A percentile compares a stretch with the other conserved stretches of the same genome.
Evolutionary conservation across 2,888 invertebrate species (phyloP).

Genomic region (Microdon myrmicae): DNA sequence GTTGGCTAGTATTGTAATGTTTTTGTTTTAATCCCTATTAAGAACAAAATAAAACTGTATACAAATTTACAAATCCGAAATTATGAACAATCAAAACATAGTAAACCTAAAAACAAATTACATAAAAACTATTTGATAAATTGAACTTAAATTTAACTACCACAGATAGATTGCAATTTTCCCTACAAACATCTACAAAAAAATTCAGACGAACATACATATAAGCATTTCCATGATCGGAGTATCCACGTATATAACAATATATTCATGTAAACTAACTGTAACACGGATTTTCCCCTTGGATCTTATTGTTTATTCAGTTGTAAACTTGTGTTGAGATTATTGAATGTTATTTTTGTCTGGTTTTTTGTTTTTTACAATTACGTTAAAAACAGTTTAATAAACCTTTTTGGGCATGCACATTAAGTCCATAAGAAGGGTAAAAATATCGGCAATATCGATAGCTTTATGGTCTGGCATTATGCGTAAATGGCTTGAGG

Average conservation of each 20-base stretch:
- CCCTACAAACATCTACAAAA: slow-evolving; percentile 50
- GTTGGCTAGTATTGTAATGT: too few relatives aligned
- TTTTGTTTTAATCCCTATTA: too few relatives aligned
- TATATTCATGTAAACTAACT: slow-evolving; percentile 19
- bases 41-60: too few relatives aligned
- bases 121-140: too few relatives aligned
- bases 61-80: too few relatives aligned
- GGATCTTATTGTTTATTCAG: slow-evolving; percentile 5
- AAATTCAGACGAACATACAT: slow-evolving; percentile 47
- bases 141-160: slow-evolving; percentile 67
- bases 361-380: slow-evolving; percentile 19
- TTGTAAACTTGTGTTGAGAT: slow-evolving; percentile 39
- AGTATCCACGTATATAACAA: slow-evolving; percentile 18
- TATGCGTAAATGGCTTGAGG: slow-evolving; percentile 40
- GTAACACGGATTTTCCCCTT: slow-evolving; percentile 3
- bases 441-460: slow-evolving; percentile 32
- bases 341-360: slow-evolving; percentile 21
- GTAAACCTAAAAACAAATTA: too few relatives aligned
- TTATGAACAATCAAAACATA: too few relatives aligned
- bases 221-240: slow-evolving; percentile 14
- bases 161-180: slow-evolving; percentile 66
- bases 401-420: slow-evolving; percentile 6
- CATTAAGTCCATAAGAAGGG: slow-evolving; percentile 5
- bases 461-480: slow-evolving; percentile 53
- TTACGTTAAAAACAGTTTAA: slow-evolving; percentile 10